These are phyloP conservation scores for Sinella curviseta DNA, from an alignment of 1,140 invertebrate genomes.

Conservation along the genomic window DNA sequence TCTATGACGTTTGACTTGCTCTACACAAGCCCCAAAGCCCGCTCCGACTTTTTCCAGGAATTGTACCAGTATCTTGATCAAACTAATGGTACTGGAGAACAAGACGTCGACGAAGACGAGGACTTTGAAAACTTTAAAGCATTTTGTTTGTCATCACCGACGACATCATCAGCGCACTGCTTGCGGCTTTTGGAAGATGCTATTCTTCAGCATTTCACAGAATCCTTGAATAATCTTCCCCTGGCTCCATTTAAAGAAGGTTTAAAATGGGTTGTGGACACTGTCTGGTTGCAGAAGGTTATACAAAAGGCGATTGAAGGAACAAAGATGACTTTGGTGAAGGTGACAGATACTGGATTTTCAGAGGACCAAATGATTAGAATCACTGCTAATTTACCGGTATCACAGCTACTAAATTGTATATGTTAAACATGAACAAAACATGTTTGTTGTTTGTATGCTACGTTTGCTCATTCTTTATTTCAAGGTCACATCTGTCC, in stretches of 20 bases:
- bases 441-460: background rate
- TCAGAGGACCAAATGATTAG: background rate
- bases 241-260: background rate
- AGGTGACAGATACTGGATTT: background rate
- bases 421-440: background rate
- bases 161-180: background rate
- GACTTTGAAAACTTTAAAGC: background rate
- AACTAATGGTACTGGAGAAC: background rate
- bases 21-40: background rate
- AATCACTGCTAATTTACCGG: background rate
- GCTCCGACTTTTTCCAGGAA: background rate
- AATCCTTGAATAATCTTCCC: background rate
- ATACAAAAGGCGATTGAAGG: background rate
- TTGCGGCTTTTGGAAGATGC: background rate
- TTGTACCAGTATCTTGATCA: background rate
- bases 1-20: background rate
- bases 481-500: background rate
- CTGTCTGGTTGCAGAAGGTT: background rate
- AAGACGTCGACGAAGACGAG: background rate
- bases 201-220: background rate
- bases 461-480: background rate
- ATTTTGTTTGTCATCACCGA: background rate
- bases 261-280: background rate
- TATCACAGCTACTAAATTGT: background rate
- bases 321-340: background rate